Conservation (phyloP, 2,888 invertebrate species). For the Pristionchus arcanus region DNA sequence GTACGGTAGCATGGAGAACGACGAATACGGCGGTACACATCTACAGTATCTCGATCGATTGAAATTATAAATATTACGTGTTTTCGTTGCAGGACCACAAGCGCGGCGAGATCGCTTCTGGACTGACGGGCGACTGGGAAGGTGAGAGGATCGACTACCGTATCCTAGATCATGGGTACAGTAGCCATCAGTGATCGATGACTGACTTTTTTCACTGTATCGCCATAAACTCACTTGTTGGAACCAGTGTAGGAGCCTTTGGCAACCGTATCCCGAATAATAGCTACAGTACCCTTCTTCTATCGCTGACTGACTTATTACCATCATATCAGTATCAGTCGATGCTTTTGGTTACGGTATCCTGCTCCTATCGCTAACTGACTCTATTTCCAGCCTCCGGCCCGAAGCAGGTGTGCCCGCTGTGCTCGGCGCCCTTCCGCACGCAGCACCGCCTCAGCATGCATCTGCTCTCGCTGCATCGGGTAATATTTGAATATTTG, state of each 20-base stretch:
- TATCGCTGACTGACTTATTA: background rate
- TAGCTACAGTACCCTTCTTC: background rate
- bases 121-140: background rate
- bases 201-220: background rate
- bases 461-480: constrained; percentile 34
- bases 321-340: too few species aligned
- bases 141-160: background rate
- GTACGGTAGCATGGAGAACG: too few species aligned
- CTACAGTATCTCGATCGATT: too few species aligned
- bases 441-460: constrained; percentile 40
- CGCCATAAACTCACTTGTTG: too few species aligned
- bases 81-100: constrained; percentile 21
- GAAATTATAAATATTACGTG: too few species aligned
- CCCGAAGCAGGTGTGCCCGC: background rate
- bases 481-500: background rate
- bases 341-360: background rate
- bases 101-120: background rate
- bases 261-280: background rate
- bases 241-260: too few species aligned
- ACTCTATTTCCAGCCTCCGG: background rate
- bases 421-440: constrained; percentile 22
- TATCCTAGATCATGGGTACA: background rate
- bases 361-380: background rate
- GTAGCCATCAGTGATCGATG: background rate
- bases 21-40: too few species aligned